Evolutionary conservation across 2,888 invertebrate species (phyloP), one percentile per base, ranked within the genome.

Genomic region (Rhimphoctona megacephalus): DNA sequence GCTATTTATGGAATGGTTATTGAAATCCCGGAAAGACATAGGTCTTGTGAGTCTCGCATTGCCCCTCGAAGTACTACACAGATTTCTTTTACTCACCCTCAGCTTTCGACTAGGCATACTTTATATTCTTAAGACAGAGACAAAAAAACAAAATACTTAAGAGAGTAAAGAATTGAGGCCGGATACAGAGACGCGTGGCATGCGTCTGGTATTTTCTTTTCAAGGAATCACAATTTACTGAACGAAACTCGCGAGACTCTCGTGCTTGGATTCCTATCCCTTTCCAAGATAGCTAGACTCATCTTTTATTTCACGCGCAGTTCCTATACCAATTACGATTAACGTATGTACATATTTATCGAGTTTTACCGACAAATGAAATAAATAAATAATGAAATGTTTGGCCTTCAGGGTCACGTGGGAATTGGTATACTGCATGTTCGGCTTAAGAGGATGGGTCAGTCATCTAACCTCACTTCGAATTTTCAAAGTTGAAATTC

Each of bases 1-100:
- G 92, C 92, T 93, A 92, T 93, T 93, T 92, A 92, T 91, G 92
- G 91, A 90, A 92, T 88, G 91, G 92, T 92, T 93, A 93, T 93
- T 93, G 93, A 93, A 93, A 93, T 92, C 91, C 90, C 83, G 87
- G 88, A 89, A 87, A 88, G 77, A 88, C 86, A 87, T 88, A 87
- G 86, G 85, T 87, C 88, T 85, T 88, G 90, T 89, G 85, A 90
- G 90, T 90, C 90, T 91, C 88, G 89, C 89, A 90, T 90, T 19
- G 11, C 89, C 69, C 36, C 72, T 9, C 64, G 36, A 74, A 74
- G 43, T 72, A 72, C 33, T 57, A 69, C 67, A 69, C 22, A 43
- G 70, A 22, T 76, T 70, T 22, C 69, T 66, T 49, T 52, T 14
- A 49, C 64, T 49, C 33, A 30, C 39, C 30, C n/a, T 54, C 2